A percentile compares a stretch with the other conserved stretches of the same genome.
phyloP scores from a whole-genome alignment of 2,888 invertebrate genomes.

The Philopedon plagiatum region DNA sequence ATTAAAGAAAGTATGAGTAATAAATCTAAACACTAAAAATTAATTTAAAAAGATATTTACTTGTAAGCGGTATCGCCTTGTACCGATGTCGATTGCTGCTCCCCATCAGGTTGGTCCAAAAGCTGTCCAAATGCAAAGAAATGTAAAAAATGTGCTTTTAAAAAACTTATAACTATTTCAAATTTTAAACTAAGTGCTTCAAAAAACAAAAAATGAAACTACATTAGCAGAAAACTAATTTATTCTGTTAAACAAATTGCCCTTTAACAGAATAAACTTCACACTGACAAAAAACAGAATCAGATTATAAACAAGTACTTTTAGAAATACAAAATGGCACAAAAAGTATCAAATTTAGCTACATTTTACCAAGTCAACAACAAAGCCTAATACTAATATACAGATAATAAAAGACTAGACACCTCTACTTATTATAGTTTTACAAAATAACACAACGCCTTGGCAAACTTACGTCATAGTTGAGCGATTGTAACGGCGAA shows the following conservation, averaged over 20 bases:
- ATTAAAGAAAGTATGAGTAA: constrained; percentile 17
- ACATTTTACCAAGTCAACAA: constrained; percentile 26
- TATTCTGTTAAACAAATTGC: constrained; percentile 21
- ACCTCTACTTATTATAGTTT: constrained; percentile 53
- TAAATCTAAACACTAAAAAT: constrained; percentile 50
- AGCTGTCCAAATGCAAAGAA: constrained; percentile 78
- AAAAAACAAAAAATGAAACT: constrained; percentile 43
- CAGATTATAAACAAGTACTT: constrained; percentile 15
- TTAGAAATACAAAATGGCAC: constrained; percentile 25
- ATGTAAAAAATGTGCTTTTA: constrained; percentile 66
- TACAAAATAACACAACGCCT: constrained; percentile 67
- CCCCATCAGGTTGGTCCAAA: constrained; percentile 76
- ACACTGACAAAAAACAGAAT: constrained; percentile 25
- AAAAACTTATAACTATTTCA: constrained; percentile 56
- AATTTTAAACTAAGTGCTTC: constrained; percentile 52
- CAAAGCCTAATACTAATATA: constrained; percentile 32
- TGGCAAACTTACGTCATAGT: constrained; percentile 73
- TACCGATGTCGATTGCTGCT: constrained; percentile 72
- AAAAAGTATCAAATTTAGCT: constrained; percentile 33
- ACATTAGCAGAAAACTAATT: constrained; percentile 38
- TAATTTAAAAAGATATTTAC: constrained; percentile 73
- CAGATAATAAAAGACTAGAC: constrained; percentile 54
- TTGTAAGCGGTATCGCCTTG: constrained; percentile 73
- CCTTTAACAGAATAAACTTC: constrained; percentile 37
- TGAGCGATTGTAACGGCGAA: constrained; percentile 68